Evolutionary conservation across 2,888 invertebrate genomes (phyloP).

Genomic region (Tupiocoris notatus): DNA sequence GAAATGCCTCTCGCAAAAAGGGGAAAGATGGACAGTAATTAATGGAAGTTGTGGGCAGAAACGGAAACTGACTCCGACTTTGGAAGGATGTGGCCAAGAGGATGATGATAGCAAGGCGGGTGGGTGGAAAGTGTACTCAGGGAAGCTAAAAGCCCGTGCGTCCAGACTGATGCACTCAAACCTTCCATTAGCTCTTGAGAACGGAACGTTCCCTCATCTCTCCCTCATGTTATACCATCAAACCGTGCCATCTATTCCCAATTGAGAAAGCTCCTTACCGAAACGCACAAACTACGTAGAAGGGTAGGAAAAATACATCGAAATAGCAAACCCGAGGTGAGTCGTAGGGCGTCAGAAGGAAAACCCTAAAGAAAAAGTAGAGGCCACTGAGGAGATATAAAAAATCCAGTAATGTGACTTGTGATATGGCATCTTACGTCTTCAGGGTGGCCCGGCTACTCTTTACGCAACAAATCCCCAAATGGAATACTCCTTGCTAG

Average conservation of each 20-base stretch:
- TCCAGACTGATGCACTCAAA: conserved; percentile 39
- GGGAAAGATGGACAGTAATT: background rate
- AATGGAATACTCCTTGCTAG: conserved; percentile 9
- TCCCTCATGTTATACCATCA: no score
- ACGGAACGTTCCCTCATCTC: background rate
- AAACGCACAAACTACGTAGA: background rate
- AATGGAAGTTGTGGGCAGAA: background rate
- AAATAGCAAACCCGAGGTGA: background rate
- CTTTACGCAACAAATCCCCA: conserved; percentile 24
- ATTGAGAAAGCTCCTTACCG: conserved; percentile 42
- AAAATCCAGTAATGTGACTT: conserved; percentile 41
- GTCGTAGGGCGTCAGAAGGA: background rate
- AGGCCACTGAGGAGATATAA: conserved; percentile 22
- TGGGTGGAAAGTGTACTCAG: conserved; percentile 17
- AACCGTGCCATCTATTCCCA: conserved; percentile 15
- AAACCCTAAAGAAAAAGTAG: background rate
- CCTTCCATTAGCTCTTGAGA: conserved; percentile 37
- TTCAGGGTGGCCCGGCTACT: background rate
- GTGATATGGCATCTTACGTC: conserved; percentile 37
- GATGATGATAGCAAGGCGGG: conserved; percentile 4
- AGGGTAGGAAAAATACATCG: background rate
- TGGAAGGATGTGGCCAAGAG: background rate
- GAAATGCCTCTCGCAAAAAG: no score
- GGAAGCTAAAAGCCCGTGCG: conserved; percentile 23
- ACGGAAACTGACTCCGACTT: background rate